phyloP scores from a whole-genome alignment of 1,140 invertebrate genomes.

The Hycleus cichorii region DNA sequence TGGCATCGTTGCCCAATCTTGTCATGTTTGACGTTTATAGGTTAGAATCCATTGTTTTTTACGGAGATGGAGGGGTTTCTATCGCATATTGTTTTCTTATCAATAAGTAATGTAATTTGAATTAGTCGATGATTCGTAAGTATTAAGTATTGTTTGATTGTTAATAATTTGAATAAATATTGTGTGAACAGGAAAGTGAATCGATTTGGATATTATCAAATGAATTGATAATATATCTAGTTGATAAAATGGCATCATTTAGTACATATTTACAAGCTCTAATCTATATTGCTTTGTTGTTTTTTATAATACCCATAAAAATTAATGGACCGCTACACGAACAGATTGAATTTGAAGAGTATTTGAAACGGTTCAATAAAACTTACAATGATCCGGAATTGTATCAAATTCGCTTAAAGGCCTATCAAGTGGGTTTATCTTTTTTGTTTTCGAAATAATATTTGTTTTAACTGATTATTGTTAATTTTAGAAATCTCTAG shows the following conservation, averaged over 20 bases:
- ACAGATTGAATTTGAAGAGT: conserved; percentile 51
- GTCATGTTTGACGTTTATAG: too few species aligned
- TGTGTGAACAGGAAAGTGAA: too few species aligned
- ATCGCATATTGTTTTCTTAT: too few species aligned
- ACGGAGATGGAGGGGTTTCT: too few species aligned
- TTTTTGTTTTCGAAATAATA: neutral
- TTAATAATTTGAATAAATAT: too few species aligned
- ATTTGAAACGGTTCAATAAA: conserved; percentile 60
- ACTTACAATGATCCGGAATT: conserved; percentile 52
- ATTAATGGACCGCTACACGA: conserved; percentile 35
- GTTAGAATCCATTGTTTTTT: too few species aligned
- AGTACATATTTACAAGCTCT: neutral
- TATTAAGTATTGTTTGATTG: too few species aligned
- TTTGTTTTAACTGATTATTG: conserved; percentile 8
- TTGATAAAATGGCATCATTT: conserved; percentile 3
- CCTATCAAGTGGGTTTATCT: conserved; percentile 55
- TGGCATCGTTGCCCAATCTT: too few species aligned
- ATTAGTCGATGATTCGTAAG: too few species aligned
- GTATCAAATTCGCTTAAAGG: conserved; percentile 51
- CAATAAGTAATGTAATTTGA: too few species aligned
- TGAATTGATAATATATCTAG: too few species aligned
- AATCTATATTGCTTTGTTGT: conserved; percentile 40
- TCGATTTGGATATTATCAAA: too few species aligned
- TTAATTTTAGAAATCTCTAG: conserved; percentile 23
- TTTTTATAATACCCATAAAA: conserved; percentile 47